A percentile compares a stretch with the other conserved stretches of the same genome.
These are phyloP conservation scores for Mormyrops attenuatus DNA, from an alignment of 2,797 vertebrate species.

Conservation along the genomic window DNA sequence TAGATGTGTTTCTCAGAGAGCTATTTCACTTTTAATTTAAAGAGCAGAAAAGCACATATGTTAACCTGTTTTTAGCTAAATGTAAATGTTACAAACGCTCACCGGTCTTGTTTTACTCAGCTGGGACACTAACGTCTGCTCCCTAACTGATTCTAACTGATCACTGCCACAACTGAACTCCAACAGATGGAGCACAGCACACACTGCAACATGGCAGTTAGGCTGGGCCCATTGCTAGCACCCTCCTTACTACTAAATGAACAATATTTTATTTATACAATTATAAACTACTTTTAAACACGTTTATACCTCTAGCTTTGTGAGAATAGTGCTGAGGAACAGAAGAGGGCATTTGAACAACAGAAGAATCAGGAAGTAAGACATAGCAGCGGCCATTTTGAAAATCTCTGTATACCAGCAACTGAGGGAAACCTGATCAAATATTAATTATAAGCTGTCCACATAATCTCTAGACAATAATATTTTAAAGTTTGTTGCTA, in stretches of 20 bases:
- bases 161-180: constrained; percentile 25
- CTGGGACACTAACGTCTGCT: not conserved
- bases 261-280: not conserved
- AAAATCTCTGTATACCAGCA: constrained; percentile 41
- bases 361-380: constrained; percentile 54
- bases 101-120: not conserved
- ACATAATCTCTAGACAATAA: not conserved
- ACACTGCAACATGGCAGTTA: not conserved
- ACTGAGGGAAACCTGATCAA: constrained; percentile 39
- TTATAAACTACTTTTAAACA: not conserved
- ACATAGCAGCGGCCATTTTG: constrained; percentile 62
- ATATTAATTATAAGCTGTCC: not conserved
- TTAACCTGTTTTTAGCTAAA: not conserved
- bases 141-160: constrained; percentile 23
- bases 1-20: not conserved
- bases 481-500: not conserved
- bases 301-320: not conserved
- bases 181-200: constrained; percentile 7
- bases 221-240: not conserved
- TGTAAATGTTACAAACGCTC: not conserved
- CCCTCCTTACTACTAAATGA: not conserved
- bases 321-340: not conserved
- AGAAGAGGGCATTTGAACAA: constrained; percentile 18
- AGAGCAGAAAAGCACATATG: not conserved
- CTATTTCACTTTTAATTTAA: not conserved